Evolutionary conservation across 2,113 vertebrate species (phyloP).

Genomic region (Nannobrachium achirus): DNA sequence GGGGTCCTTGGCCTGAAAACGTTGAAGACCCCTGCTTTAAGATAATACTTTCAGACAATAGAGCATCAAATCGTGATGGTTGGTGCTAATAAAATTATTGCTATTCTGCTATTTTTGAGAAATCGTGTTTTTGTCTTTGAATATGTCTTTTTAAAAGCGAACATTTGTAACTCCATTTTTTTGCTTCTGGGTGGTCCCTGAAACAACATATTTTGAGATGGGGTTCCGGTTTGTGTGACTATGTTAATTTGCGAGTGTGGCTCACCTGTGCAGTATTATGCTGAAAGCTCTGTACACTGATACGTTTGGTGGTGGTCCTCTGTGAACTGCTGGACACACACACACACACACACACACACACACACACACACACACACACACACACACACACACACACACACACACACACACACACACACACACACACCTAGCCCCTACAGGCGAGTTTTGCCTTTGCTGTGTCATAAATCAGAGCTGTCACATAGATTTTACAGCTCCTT

Average conservation of each 20-base stretch:
- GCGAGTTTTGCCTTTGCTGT: conserved; percentile 53
- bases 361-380: conserved; percentile 26
- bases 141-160: too few species aligned
- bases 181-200: too few species aligned
- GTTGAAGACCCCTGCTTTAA: too few species aligned
- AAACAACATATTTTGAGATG: too few species aligned
- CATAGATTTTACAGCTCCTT: conserved; percentile 70
- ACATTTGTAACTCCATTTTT: too few species aligned
- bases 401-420: conserved; percentile 49
- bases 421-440: background rate
- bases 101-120: too few species aligned
- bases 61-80: background rate
- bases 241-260: background rate
- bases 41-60: background rate
- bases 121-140: conserved; percentile 2
- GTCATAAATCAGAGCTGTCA: conserved; percentile 80
- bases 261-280: conserved; percentile 27
- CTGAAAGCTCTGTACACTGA: conserved; percentile 58
- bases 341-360: conserved; percentile 12
- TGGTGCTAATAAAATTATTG: too few species aligned
- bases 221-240: background rate
- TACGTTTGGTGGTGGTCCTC: conserved; percentile 32
- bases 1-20: too few species aligned
- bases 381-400: conserved; percentile 54
- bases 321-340: conserved; percentile 12